phyloP scores from a whole-genome alignment of 2,888 invertebrate genomes.

The Archips xylosteana region DNA sequence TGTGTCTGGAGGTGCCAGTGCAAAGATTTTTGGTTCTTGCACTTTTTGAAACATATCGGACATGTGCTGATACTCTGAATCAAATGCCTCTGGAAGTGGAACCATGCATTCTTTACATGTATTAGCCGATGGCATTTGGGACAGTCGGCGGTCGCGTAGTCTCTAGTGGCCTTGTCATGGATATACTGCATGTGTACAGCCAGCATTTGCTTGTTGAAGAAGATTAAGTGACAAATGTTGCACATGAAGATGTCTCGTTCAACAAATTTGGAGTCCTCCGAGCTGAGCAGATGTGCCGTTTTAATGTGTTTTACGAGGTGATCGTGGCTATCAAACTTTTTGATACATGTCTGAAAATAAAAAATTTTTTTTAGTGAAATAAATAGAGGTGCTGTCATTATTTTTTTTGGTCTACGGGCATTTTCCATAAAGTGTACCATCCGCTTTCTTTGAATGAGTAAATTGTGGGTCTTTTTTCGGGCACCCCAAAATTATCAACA shows the following conservation, averaged over 20 bases:
- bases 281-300: conserved; percentile 57
- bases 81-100: conserved; percentile 58
- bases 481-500: too few relatives aligned
- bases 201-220: conserved; percentile 66
- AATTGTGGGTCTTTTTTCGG: too few relatives aligned
- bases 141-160: conserved; percentile 47
- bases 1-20: conserved; percentile 56
- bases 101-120: conserved; percentile 46
- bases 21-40: conserved; percentile 43
- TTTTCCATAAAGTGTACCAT: too few relatives aligned
- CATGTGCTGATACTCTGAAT: conserved; percentile 56
- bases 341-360: conserved; percentile 63
- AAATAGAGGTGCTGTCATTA: not conserved
- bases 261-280: conserved; percentile 52
- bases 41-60: conserved; percentile 58
- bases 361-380: not conserved
- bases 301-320: conserved; percentile 58
- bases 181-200: conserved; percentile 51
- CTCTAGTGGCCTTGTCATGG: conserved; percentile 41
- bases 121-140: conserved; percentile 55
- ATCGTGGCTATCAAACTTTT: conserved; percentile 36
- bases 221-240: conserved; percentile 57
- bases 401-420: too few relatives aligned
- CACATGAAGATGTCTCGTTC: conserved; percentile 67
- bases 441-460: too few relatives aligned